These are phyloP conservation scores for Ephydatia muelleri DNA, from an alignment of 37 sponge, comb jelly and placozoan species.

Conservation along the genomic window DNA sequence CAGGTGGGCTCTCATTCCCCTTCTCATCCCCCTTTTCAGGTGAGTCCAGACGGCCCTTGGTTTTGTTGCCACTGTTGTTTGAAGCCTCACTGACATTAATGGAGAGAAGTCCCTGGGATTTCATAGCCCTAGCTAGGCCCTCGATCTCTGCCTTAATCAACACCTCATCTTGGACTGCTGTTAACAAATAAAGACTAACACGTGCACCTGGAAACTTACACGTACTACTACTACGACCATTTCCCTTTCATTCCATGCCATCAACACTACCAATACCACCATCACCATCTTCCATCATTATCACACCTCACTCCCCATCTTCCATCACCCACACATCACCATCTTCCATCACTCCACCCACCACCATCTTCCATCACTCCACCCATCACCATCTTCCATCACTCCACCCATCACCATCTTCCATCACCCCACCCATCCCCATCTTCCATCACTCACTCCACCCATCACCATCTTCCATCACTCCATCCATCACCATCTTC, in stretches of 20 bases:
- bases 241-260: too few relatives aligned
- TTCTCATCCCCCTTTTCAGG: background rate
- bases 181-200: background rate
- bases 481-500: too few relatives aligned
- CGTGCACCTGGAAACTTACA: too few relatives aligned
- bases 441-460: background rate
- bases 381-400: background rate
- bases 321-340: background rate
- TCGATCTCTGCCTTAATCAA: background rate
- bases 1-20: background rate
- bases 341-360: conserved; percentile 3
- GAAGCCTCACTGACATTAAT: background rate
- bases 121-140: background rate
- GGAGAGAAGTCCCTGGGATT: background rate
- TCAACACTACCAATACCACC: too few relatives aligned
- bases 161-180: background rate
- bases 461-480: background rate
- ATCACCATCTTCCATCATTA: background rate
- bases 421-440: background rate
- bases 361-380: background rate
- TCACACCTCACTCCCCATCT: background rate
- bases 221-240: too few relatives aligned
- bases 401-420: background rate
- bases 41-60: background rate
- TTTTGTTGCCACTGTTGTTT: background rate